Evolutionary conservation across 2,113 vertebrate genomes (phyloP).

Genomic region (Helogale parvula): DNA sequence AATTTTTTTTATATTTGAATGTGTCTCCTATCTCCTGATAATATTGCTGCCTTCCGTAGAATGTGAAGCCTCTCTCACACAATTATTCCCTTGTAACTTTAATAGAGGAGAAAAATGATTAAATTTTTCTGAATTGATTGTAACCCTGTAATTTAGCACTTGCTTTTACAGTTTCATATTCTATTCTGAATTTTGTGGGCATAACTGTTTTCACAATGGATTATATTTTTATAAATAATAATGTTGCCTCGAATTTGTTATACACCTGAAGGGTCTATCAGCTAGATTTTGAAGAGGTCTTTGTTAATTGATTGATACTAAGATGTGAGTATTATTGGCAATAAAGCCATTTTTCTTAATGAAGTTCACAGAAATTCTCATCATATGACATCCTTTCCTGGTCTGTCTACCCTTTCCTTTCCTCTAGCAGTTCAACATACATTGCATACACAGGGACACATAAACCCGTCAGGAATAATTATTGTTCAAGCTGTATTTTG

Average conservation of each 20-base stretch:
- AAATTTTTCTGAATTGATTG: background rate
- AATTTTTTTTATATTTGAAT: slow-evolving; percentile 15
- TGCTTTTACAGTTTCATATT: slow-evolving; percentile 25
- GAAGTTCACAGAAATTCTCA: background rate
- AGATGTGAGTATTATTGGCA: background rate
- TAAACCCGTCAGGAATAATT: background rate
- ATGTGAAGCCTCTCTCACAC: background rate
- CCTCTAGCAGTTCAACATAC: background rate
- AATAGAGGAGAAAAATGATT: slow-evolving; percentile 5
- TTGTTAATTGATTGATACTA: slow-evolving; percentile 2
- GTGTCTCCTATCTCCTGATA: background rate
- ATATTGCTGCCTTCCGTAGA: background rate
- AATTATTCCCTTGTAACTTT: background rate
- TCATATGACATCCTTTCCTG: background rate
- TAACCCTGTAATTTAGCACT: slow-evolving; percentile 18
- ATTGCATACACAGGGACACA: background rate
- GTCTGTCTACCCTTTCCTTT: background rate
- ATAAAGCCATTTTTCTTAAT: background rate
- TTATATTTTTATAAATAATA: background rate
- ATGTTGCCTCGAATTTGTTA: background rate
- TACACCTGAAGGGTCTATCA: background rate
- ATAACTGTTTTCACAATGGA: background rate
- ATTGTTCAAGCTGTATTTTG: background rate
- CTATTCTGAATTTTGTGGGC: background rate
- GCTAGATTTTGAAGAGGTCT: background rate